phyloP scores from a whole-genome alignment of 2,797 vertebrate species.

The Buphagus erythrorhynchus region DNA sequence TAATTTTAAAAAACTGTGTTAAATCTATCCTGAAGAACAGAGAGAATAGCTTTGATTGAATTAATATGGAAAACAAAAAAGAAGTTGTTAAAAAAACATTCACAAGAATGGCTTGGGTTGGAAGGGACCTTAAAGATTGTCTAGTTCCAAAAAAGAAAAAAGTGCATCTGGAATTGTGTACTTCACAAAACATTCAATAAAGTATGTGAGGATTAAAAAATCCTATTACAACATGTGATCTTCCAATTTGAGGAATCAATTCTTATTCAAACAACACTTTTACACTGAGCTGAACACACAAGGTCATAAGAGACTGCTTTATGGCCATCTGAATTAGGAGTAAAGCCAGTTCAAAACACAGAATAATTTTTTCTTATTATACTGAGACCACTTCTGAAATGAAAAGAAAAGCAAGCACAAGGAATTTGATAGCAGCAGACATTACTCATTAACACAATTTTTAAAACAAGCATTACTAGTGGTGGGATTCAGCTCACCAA shows the following conservation, averaged over 20 bases:
- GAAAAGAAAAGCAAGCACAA: background rate
- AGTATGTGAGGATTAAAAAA: background rate
- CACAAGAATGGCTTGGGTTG: background rate
- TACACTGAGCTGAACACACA: background rate
- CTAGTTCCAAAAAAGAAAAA: background rate
- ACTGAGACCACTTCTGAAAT: background rate
- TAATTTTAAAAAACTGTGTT: background rate
- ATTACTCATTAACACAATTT: background rate
- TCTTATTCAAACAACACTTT: background rate
- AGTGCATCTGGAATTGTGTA: background rate
- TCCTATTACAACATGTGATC: background rate
- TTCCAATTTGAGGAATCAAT: background rate
- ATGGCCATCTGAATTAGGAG: background rate
- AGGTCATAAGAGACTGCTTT: background rate
- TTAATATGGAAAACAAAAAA: background rate
- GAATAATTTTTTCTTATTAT: background rate
- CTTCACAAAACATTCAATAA: background rate
- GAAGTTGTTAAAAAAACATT: background rate
- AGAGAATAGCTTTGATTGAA: background rate
- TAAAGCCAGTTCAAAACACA: background rate
- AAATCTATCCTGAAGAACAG: background rate
- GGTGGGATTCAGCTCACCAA: background rate
- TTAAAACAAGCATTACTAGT: background rate
- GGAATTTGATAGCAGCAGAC: background rate
- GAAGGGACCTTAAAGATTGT: background rate